Conservation (phyloP, 2,888 invertebrate species). For the Tiphia femorata region DNA sequence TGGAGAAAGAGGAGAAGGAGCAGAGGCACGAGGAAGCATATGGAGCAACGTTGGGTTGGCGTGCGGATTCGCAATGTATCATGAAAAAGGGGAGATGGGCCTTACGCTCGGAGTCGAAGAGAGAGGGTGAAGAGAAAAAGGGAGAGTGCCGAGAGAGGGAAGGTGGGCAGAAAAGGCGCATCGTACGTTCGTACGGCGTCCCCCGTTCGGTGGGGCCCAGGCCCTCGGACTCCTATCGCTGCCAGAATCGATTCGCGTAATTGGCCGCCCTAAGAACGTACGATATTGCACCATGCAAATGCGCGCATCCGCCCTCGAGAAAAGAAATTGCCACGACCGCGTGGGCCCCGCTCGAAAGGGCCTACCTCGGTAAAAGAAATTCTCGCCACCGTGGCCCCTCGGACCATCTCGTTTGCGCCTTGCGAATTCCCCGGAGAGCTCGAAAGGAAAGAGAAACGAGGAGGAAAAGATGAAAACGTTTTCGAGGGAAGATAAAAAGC, state of each 20-base stretch:
- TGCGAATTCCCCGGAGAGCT: too few species aligned
- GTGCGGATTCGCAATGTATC: conserved; percentile 53
- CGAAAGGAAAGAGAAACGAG: too few species aligned
- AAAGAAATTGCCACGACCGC: conserved; percentile 46
- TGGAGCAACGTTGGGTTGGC: conserved; percentile 49
- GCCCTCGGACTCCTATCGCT: conserved; percentile 47
- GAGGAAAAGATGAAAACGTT: too few species aligned
- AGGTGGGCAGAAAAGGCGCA: conserved; percentile 7
- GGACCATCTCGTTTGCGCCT: too few species aligned
- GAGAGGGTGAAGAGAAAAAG: conserved; percentile 4
- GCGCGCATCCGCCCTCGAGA: conserved; percentile 46
- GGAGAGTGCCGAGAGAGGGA: conserved; percentile 1
- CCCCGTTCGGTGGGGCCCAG: conserved; percentile 44
- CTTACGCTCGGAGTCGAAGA: conserved; percentile 6
- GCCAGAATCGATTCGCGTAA: conserved; percentile 67
- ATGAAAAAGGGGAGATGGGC: conserved; percentile 34
- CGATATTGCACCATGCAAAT: conserved; percentile 69
- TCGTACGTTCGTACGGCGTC: conserved; percentile 33
- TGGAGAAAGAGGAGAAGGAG: not conserved
- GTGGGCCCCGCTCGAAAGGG: not conserved
- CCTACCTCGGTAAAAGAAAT: too few species aligned
- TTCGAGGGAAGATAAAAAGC: too few species aligned
- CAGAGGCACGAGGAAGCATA: conserved; percentile 31
- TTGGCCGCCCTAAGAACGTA: conserved; percentile 68
- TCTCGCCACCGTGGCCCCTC: too few species aligned